phyloP scores from a whole-genome alignment of 2,113 vertebrate species.

The Hippocampus mohnikei region DNA sequence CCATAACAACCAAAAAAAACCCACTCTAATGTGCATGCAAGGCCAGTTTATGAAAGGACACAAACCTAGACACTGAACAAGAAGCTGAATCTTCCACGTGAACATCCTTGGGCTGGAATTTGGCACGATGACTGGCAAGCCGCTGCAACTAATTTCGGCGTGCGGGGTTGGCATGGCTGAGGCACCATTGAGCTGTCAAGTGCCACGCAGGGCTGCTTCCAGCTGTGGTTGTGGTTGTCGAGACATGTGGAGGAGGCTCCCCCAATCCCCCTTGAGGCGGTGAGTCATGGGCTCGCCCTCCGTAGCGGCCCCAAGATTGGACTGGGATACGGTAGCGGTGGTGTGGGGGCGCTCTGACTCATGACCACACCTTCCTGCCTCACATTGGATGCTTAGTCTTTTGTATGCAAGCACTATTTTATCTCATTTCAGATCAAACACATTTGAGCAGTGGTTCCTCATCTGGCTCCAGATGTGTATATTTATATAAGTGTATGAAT shows the following conservation, averaged over 20 bases:
- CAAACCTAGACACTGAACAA: not conserved
- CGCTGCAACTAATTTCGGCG: not conserved
- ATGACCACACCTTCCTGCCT: constrained; percentile 31
- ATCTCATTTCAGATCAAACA: not conserved
- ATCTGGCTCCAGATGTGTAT: not conserved
- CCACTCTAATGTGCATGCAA: not conserved
- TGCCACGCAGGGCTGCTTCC: not conserved
- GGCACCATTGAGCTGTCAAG: constrained; percentile 24
- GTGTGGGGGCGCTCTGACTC: constrained; percentile 29
- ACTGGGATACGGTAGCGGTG: constrained; percentile 37
- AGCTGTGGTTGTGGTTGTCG: constrained; percentile 44
- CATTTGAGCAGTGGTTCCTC: not conserved
- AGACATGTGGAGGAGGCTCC: constrained; percentile 41
- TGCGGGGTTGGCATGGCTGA: constrained; percentile 1
- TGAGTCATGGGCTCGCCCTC: constrained; percentile 60
- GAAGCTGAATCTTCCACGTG: not conserved
- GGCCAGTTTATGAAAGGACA: not conserved
- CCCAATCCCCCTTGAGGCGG: constrained; percentile 32
- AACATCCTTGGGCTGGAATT: not conserved
- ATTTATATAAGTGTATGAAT: not conserved
- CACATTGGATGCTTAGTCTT: not conserved
- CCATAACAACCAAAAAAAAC: not conserved
- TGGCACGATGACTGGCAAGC: not conserved
- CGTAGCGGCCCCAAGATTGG: constrained; percentile 36
- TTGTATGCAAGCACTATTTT: not conserved